Percentiles rank a stretch among this genome's conserved stretches.
phyloP scores from a whole-genome alignment of 1,140 invertebrate genomes.

The Adelges cooleyi region DNA sequence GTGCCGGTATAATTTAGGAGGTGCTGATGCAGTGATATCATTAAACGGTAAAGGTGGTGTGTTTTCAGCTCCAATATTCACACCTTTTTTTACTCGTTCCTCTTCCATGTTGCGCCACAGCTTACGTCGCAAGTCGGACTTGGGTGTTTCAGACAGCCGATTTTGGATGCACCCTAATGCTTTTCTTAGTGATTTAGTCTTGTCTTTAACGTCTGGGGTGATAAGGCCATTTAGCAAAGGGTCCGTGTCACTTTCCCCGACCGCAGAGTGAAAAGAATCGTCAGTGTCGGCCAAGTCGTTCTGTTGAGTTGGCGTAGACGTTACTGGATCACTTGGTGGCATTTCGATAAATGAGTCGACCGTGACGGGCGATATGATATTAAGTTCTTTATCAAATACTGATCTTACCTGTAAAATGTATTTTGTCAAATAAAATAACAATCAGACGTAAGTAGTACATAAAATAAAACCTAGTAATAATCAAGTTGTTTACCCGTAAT shows the following conservation, averaged over 20 bases:
- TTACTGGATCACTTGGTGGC: neutral
- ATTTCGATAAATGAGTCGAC: neutral
- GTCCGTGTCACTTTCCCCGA: slow-evolving; percentile 3
- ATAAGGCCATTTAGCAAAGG: neutral
- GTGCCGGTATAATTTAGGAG: slow-evolving; percentile 2
- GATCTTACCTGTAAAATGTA: neutral
- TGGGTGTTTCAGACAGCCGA: slow-evolving; percentile 1
- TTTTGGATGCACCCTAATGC: slow-evolving; percentile 9
- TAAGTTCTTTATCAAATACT: slow-evolving; percentile 10
- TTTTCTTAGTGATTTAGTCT: neutral
- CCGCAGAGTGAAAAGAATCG: slow-evolving; percentile 16
- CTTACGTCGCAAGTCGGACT: slow-evolving; percentile 9
- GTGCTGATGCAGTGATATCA: slow-evolving; percentile 6
- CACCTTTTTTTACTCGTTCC: neutral
- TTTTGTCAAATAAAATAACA: too few relatives aligned
- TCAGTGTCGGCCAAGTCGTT: neutral
- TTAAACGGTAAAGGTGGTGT: slow-evolving; percentile 10
- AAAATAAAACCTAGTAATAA: too few relatives aligned
- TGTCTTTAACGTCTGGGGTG: neutral
- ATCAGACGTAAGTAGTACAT: too few relatives aligned
- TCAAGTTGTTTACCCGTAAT: neutral
- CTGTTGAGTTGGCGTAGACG: neutral
- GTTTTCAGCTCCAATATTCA: neutral
- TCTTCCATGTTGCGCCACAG: slow-evolving; percentile 26
- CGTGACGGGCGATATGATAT: slow-evolving; percentile 1